Conservation (phyloP, 2,797 vertebrate species). For the Karalla daura region DNA sequence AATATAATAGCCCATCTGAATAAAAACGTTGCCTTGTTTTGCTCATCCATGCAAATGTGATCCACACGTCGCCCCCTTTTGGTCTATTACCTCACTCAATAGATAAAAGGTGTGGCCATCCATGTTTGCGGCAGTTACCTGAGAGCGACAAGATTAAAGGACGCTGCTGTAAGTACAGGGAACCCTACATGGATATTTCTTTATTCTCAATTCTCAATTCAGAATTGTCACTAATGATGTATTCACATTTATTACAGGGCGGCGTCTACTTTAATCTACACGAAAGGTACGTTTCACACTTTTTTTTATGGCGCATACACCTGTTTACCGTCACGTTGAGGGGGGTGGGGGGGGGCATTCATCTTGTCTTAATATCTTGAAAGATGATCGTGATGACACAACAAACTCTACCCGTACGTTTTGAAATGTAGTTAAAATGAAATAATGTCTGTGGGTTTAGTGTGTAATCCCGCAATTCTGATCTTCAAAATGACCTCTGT, state of each 20-base stretch:
- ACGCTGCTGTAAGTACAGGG: constrained; percentile 86
- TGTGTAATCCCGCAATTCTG: constrained; percentile 8
- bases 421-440: not conserved
- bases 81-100: not conserved
- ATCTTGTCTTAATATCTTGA: not conserved
- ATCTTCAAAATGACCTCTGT: constrained; percentile 73
- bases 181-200: not conserved
- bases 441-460: not conserved
- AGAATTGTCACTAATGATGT: constrained; percentile 18
- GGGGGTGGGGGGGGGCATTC: not conserved
- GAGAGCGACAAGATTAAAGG: constrained; percentile 83
- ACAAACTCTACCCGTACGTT: not conserved
- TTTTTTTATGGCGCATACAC: constrained; percentile 47
- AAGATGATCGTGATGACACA: not conserved
- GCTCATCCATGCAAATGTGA: no score
- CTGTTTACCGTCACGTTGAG: constrained; percentile 67
- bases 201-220: not conserved
- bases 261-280: constrained; percentile 86
- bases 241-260: constrained; percentile 80
- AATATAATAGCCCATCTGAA: not conserved
- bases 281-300: constrained; percentile 68
- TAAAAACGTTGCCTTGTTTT: not conserved
- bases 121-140: constrained; percentile 73
- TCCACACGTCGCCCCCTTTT: constrained; percentile 10
- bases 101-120: constrained; percentile 77